Evolutionary conservation across 2,113 vertebrate genomes (phyloP).

Genomic region (Helogale parvula): DNA sequence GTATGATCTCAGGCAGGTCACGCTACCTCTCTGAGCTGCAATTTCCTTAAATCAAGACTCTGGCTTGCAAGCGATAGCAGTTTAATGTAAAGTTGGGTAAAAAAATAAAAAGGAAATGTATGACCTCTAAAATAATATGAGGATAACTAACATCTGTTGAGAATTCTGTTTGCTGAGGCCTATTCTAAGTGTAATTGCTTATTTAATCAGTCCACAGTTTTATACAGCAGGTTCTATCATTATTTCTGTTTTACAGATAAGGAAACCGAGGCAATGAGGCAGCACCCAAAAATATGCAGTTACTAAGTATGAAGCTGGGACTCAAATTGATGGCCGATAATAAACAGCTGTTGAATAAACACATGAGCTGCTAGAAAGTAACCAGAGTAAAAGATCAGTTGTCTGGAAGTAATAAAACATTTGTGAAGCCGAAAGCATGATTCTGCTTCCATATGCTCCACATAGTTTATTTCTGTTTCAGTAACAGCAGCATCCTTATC

Average conservation of each 20-base stretch:
- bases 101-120: neutral
- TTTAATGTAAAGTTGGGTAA: neutral
- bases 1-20: neutral
- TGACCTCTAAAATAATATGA: neutral
- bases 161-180: neutral
- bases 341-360: conserved; percentile 17
- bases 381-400: neutral
- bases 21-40: neutral
- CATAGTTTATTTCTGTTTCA: conserved; percentile 15
- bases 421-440: conserved; percentile 4
- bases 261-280: neutral
- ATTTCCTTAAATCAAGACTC: conserved; percentile 14
- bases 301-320: neutral
- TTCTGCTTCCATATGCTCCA: conserved; percentile 12
- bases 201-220: neutral
- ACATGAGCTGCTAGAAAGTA: neutral
- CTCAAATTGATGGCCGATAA: neutral
- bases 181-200: neutral
- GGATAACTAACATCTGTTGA: conserved; percentile 18
- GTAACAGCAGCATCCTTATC: neutral
- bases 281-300: neutral
- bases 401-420: neutral
- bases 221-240: neutral
- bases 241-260: neutral
- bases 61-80: neutral